Conservation (phyloP, 2,113 vertebrate species). For the Gila orcuttii region DNA sequence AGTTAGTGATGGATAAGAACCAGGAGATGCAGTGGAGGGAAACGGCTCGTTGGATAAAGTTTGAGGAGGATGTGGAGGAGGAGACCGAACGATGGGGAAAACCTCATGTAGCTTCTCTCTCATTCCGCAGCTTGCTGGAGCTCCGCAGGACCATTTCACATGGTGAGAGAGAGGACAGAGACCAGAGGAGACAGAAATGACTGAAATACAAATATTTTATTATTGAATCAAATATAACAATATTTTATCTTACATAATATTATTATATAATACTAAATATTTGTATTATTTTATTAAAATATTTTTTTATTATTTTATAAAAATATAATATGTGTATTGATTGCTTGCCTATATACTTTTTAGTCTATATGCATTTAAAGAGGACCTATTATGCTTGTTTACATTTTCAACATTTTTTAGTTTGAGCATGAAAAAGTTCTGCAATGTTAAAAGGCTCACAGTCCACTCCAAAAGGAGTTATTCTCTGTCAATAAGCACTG, state of each 20-base stretch:
- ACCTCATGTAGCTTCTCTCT: slow-evolving; percentile 94
- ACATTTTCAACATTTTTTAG: too few relatives aligned
- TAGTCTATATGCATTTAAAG: background rate
- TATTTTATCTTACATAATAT: background rate
- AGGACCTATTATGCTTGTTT: too few relatives aligned
- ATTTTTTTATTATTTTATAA: too few relatives aligned
- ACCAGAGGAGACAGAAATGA: background rate
- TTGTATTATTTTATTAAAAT: background rate
- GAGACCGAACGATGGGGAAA: slow-evolving; percentile 98
- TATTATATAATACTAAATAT: too few relatives aligned
- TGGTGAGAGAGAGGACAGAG: slow-evolving; percentile 70
- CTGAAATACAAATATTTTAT: background rate
- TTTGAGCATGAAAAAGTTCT: too few relatives aligned
- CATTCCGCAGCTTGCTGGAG: slow-evolving; percentile 94
- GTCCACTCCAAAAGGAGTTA: too few relatives aligned
- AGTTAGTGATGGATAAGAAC: slow-evolving; percentile 94
- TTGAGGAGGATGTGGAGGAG: slow-evolving; percentile 96
- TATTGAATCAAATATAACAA: background rate
- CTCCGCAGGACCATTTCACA: slow-evolving; percentile 91
- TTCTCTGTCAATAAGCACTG: too few relatives aligned
- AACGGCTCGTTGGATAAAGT: slow-evolving; percentile 99
- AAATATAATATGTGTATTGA: background rate
- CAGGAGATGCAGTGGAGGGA: slow-evolving; percentile 98
- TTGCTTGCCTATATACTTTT: background rate
- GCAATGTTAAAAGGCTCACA: too few relatives aligned